Evolutionary conservation across 2,888 invertebrate genomes (phyloP), one percentile per base, ranked within the genome.

Genomic region (Mythimna vitellina): DNA sequence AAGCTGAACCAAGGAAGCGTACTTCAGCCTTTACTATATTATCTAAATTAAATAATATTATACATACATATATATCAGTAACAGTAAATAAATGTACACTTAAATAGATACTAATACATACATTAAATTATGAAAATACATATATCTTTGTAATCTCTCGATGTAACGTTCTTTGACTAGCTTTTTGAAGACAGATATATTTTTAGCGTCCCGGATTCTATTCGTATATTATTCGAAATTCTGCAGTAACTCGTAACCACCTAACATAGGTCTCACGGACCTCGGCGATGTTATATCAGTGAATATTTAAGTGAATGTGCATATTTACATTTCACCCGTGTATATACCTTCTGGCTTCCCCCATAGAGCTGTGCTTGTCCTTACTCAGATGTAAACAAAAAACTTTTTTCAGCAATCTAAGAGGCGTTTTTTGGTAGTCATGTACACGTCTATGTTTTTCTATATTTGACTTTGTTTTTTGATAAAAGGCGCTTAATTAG

Each of bases 201-300:
- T 25, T 25, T 25, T 25, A 29, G 29, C 1, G 29, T 29, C 29
- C 1, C 29, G 29, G 29, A 29, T 29, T 3, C n/a, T n/a, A 58
- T 42, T 65, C 32, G 14, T 12, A 29, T 17, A 66, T 60, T 46
- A 62, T 65, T 42, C n/a, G n/a, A 64, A 66, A 70, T 67, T 54
- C 20, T 46, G 17, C 17, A 46, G 20, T 46, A 20, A 17, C 46
- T 46, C 20, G 0, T 38, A 20, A 20, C 49, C 20, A 46, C 6
- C 17, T 46, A 20, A 49, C 20, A 49, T 49, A 20, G 20, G 7
- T 51, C n/a, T 51, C 1, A 51, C 8, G n/a, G n/a, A 51, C n/a
- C 9, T n/a, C 49, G 14, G n/a, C 9, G 3, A 9, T 51, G 49
- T 51, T 51, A 51, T 51, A n/a, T 51, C n/a, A n/a, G 49, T 51